Conservation (phyloP, 2,797 vertebrate genomes). For the Leuciscus waleckii region DNA sequence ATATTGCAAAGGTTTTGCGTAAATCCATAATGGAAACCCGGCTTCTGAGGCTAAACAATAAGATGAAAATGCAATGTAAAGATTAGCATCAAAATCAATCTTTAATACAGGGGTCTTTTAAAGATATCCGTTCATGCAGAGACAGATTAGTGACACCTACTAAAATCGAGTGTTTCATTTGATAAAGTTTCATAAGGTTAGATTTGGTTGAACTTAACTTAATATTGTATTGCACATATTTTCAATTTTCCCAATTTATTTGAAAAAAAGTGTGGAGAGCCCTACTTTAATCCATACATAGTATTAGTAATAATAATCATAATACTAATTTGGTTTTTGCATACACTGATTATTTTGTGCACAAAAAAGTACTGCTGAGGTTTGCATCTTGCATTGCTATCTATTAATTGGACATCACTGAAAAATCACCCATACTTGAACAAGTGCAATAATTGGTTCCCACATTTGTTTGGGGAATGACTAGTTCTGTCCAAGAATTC, state of each 20-base stretch:
- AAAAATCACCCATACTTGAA: not conserved
- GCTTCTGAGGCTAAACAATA: not conserved
- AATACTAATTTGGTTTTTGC: not conserved
- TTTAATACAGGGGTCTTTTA: not conserved
- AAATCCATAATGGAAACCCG: no score
- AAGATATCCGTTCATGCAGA: not conserved
- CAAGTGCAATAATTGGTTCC: not conserved
- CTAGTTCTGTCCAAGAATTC: not conserved
- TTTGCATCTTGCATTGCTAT: not conserved
- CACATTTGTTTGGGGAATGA: not conserved
- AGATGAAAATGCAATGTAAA: conserved; percentile 17
- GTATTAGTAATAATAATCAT: not conserved
- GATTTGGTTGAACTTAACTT: not conserved
- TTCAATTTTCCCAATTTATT: no score
- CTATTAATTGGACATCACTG: not conserved
- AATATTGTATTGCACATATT: not conserved
- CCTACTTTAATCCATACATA: not conserved
- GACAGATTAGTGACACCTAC: not conserved
- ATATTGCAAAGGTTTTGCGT: no score
- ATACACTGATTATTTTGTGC: not conserved
- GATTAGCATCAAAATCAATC: not conserved
- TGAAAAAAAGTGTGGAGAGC: not conserved
- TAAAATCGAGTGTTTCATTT: not conserved
- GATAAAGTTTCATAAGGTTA: not conserved
- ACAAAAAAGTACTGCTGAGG: not conserved